Base-by-base conservation (phyloP, 1,140 invertebrate genomes). In the Trypoxylus dichotomus region DNA sequence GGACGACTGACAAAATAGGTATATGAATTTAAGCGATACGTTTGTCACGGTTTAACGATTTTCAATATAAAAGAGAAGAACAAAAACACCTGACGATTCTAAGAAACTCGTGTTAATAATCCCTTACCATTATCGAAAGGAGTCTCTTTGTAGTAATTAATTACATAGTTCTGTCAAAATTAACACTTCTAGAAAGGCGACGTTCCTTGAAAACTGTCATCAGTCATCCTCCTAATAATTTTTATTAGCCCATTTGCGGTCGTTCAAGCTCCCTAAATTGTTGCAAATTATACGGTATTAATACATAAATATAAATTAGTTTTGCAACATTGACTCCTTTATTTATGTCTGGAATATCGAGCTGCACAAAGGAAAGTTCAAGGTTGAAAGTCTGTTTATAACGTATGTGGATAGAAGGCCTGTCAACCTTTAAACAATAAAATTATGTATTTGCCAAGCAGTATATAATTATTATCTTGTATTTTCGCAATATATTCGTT, bases 331-430 rank as follows among this genome's bases (percentile, higher is more conserved):
- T 68, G 60, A 68, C 60, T 68, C 21, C 60, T 68, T 68, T 68
- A 68, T 68, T 68, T 68, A 68, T 68, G 60, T 68, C 72, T 74
- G 72, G 72, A 15, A 29, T 42, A 74, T 74, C 32, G 72, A 74
- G n/a, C 27, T 42, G 8, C 32, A 43, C 72, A 74, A 41, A 74
- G 32, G 42, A 43, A 74, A 15, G 32, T 42, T 74, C 42, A 74
- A 43, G 42, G 32, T 42, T 42, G 21, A 21, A 42, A 25, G 37
- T 74, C 42, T 74, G 72, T 74, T 74, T 74, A 41, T 42, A 74
- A 41, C 8, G 19, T 74, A n/a, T 32, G 15, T 27, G 24, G 13
- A 72, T 42, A 42, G 72, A 74, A 74, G 32, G 8, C 32, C 27
- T 42, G 72, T 74, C 42, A 42, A 29, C 3, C 21, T 74, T 43